These are phyloP conservation scores for Caenorhabditis auriculariae DNA, from an alignment of 2,888 invertebrate genomes.

Conservation along the genomic window DNA sequence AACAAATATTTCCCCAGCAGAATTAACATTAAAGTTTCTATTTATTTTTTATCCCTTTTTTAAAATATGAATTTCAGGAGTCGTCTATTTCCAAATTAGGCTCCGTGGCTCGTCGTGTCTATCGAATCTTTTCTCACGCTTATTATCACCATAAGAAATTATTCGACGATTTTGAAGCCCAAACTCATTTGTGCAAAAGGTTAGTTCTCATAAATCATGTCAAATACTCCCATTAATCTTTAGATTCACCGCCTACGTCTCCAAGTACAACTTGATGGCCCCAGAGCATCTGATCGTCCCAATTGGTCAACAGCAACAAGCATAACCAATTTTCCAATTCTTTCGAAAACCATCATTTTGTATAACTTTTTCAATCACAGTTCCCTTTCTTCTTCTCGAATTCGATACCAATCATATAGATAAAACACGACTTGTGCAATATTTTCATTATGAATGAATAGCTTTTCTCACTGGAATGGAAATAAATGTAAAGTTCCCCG, in stretches of 20 bases:
- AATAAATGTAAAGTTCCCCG: no score
- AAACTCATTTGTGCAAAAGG: conserved; percentile 40
- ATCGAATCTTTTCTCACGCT: conserved; percentile 98
- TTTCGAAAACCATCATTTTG: not conserved
- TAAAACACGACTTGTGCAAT: no score
- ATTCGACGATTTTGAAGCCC: conserved; percentile 91
- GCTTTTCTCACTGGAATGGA: no score
- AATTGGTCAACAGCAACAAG: conserved; percentile 70
- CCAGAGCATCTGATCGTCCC: conserved; percentile 97
- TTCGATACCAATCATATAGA: no score
- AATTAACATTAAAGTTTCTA: conserved; percentile 84
- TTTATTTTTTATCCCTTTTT: not conserved
- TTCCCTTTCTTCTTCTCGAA: no score
- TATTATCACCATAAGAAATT: conserved; percentile 95
- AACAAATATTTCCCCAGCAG: conserved; percentile 99
- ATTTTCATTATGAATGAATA: no score
- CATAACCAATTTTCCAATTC: conserved; percentile 1
- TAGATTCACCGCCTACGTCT: conserved; percentile 94
- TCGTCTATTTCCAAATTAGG: conserved; percentile 97
- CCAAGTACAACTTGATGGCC: conserved; percentile 96
- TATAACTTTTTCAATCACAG: no score
- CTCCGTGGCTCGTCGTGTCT: conserved; percentile 95
- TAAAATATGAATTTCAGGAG: conserved; percentile 69
- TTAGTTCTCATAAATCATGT: no score
- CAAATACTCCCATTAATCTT: no score